Evolutionary conservation across 2,888 invertebrate genomes (phyloP), one percentile per base, ranked within the genome.

Genomic region (Hermaeophaga mercurialis): DNA sequence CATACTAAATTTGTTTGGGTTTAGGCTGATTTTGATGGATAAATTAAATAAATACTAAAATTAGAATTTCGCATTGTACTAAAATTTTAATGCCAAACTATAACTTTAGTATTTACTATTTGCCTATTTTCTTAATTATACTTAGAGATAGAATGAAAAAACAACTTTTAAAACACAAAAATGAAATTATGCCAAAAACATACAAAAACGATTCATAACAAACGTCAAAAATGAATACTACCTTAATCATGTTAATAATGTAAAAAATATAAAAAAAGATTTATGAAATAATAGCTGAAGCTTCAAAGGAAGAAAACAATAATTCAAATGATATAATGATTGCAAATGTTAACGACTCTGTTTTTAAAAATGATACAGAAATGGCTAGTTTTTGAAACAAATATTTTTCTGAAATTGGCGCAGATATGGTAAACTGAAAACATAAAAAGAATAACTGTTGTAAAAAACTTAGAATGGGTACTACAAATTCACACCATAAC

Each of bases 171-270:
- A 22, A 22, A 22, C 3, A 22, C 6, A 6, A 22, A 22, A 22
- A 3, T 22, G 22, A 22, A 22, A 22, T 5, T 22, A 5, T 22
- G 6, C 6, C 6, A 22, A 22, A 28, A 8, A 28, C 4, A 28
- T 28, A 6, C 28, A 28, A 6, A 28, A 9, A 28, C 6, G 2
- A 28, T 28, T 28, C 9, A 28, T 28, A 28, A 28, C 28, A 8
- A 28, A 28, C 9, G 28, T 8, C 5, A 53, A 36, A 15, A 44
- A n/a, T 22, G 49, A 39, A 28, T 12, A 31, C 8, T 19, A 44
- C 7, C 15, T 14, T 9, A 22, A 12, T 17, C 7, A 24, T 5
- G 1, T 12, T 24, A 15, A 9, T 4, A n/a, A 28, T 19, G 14
- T 18, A 46, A 1, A 9, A 6, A 45, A 34, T 11, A 26, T 55